phyloP scores from a whole-genome alignment of 64 coral and sea anemone genomes.

The Montipora foliosa region DNA sequence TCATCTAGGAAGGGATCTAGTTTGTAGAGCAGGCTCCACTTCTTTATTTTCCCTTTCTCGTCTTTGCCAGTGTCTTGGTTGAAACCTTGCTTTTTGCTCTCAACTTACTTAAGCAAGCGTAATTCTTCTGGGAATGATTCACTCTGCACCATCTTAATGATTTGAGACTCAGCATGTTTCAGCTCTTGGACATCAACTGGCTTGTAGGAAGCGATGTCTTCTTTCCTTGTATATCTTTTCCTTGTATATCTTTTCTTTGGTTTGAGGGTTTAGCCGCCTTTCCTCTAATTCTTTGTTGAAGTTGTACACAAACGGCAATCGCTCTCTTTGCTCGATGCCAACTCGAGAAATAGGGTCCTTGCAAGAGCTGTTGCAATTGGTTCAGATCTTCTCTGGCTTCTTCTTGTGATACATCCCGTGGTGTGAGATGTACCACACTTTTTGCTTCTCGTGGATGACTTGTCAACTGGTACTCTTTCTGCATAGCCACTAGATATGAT shows the following conservation, averaged over 20 bases:
- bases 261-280: not conserved
- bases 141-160: too few species aligned
- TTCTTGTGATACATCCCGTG: not conserved
- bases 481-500: not conserved
- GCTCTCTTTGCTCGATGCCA: slow-evolving; percentile 4
- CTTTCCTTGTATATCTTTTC: not conserved
- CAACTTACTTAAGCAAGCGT: too few species aligned
- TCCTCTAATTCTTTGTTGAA: not conserved
- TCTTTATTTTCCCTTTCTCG: too few species aligned
- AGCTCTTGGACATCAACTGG: not conserved
- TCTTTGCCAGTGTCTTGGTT: too few species aligned
- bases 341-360: not conserved
- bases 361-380: not conserved
- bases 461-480: not conserved
- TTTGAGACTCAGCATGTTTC: not conserved
- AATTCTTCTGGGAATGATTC: too few species aligned
- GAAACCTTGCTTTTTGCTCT: too few species aligned
- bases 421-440: not conserved
- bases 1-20: too few species aligned
- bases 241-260: not conserved
- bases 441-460: not conserved
- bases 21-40: too few species aligned
- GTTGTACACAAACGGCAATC: not conserved
- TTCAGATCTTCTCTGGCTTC: too few species aligned
- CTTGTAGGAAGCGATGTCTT: not conserved